Evolutionary conservation across 2,888 invertebrate genomes (phyloP), one percentile per base, ranked within the genome.

Genomic region (Rambutsinella grinnellia): DNA sequence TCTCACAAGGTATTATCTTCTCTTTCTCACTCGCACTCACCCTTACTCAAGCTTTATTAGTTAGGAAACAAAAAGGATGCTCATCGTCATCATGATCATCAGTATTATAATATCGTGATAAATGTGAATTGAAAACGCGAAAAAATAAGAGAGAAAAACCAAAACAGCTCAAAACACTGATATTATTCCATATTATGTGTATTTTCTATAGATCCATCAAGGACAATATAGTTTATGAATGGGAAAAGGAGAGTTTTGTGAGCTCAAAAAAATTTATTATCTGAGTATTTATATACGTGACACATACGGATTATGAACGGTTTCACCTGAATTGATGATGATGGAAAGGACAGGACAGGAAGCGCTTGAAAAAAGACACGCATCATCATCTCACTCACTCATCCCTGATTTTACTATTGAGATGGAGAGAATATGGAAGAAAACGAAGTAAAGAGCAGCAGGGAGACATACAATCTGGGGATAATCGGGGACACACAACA

Each of bases 391-490:
- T 65, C 65, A 54, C 65, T 65, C 63, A 63, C n/a, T 44, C 44
- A 44, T 65, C 65, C 65, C 54, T 71, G 36, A 58, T 47, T n/a
- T n/a, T n/a, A n/a, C n/a, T n/a, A n/a, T n/a, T n/a, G n/a, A n/a
- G n/a, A n/a, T n/a, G n/a, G n/a, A n/a, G n/a, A n/a, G n/a, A n/a
- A n/a, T n/a, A n/a, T n/a, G 56, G 24, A 66, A 46, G 62, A 60
- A 56, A 47, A 70, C 54, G 60, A 23, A 51, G 19, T 24, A 54
- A 65, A 57, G 24, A 68, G 63, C 63, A 71, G 71, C 63, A 56
- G 71, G 63, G 71, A 71, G 63, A 71, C 71, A 71, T 65, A 71
- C 65, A 71, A 71, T 71, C 71, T 71, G 58, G 65, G 63, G 58
- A 65, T 71, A 71, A 71, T 71, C 71, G 58, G 63, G 63, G 54